Evolutionary conservation across 2,797 vertebrate genomes (phyloP).

Genomic region (Etheostoma nigrum): DNA sequence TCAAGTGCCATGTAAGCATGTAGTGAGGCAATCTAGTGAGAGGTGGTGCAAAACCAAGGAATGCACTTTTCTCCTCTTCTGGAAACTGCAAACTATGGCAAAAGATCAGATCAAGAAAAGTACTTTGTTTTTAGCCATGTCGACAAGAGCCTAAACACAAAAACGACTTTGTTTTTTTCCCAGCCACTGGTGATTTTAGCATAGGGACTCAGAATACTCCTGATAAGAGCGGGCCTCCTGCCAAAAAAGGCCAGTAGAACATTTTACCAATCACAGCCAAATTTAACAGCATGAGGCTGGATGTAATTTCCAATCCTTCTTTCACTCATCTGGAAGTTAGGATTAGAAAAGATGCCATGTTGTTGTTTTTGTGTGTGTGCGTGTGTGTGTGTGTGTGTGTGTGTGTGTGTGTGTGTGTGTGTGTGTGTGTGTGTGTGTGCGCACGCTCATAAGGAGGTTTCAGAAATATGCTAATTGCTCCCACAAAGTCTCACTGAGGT

Average conservation of each 20-base stretch:
- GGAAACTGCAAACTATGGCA: constrained; percentile 30
- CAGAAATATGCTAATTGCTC: constrained; percentile 28
- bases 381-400: too few relatives aligned
- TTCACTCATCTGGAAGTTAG: constrained; percentile 21
- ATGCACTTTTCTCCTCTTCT: constrained; percentile 31
- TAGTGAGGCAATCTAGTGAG: constrained; percentile 37
- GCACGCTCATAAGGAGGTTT: constrained; percentile 16
- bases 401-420: neutral
- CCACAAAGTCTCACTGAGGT: constrained; percentile 20
- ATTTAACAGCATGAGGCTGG: constrained; percentile 23
- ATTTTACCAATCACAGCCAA: constrained; percentile 10
- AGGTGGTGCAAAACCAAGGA: constrained; percentile 44
- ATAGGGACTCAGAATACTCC: neutral
- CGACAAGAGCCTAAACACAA: constrained; percentile 2
- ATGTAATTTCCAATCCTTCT: constrained; percentile 24
- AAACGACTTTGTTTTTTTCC: constrained; percentile 1
- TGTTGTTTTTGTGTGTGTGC: neutral
- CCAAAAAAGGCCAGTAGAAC: constrained; percentile 2
- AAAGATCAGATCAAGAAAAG: constrained; percentile 19
- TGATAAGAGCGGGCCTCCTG: constrained; percentile 30
- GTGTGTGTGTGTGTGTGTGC: constrained; percentile 11
- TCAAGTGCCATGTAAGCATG: constrained; percentile 58
- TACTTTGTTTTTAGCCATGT: constrained; percentile 18
- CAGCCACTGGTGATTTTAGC: constrained; percentile 16
- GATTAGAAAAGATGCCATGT: constrained; percentile 18